These are phyloP conservation scores for Mythimna impura DNA, from an alignment of 2,888 invertebrate genomes.

Conservation along the genomic window DNA sequence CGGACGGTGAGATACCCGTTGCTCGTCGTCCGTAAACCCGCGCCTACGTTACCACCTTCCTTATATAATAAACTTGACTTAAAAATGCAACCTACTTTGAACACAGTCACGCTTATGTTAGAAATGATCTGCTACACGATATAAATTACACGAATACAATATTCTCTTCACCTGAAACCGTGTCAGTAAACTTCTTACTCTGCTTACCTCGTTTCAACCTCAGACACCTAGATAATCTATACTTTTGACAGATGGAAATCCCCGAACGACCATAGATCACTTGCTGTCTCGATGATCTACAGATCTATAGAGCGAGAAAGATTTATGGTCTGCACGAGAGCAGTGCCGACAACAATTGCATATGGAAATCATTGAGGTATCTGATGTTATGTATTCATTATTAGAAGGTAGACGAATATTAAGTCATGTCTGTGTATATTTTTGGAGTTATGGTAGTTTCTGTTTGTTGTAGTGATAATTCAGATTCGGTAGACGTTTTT, in stretches of 20 bases:
- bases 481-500: neutral
- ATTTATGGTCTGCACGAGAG: slow-evolving; percentile 64
- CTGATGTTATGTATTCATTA: slow-evolving; percentile 49
- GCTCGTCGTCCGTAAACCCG: no score
- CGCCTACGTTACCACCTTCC: neutral
- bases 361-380: slow-evolving; percentile 56
- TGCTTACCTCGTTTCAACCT: slow-evolving; percentile 49
- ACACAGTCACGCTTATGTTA: neutral
- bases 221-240: slow-evolving; percentile 48
- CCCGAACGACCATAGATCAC: slow-evolving; percentile 64
- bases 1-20: no score
- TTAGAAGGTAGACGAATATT: slow-evolving; percentile 46
- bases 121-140: neutral
- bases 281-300: slow-evolving; percentile 73
- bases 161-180: slow-evolving; percentile 33
- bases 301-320: slow-evolving; percentile 64
- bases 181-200: slow-evolving; percentile 35
- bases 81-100: neutral
- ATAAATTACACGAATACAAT: neutral
- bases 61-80: neutral
- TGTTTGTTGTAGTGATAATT: slow-evolving; percentile 2
- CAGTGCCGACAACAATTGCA: slow-evolving; percentile 60
- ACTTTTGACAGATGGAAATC: slow-evolving; percentile 71
- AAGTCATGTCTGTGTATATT: slow-evolving; percentile 11
- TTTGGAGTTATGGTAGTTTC: slow-evolving; percentile 4